These are phyloP conservation scores for Daktulosphaira vitifoliae DNA, from an alignment of 1,140 invertebrate genomes.

Conservation along the genomic window DNA sequence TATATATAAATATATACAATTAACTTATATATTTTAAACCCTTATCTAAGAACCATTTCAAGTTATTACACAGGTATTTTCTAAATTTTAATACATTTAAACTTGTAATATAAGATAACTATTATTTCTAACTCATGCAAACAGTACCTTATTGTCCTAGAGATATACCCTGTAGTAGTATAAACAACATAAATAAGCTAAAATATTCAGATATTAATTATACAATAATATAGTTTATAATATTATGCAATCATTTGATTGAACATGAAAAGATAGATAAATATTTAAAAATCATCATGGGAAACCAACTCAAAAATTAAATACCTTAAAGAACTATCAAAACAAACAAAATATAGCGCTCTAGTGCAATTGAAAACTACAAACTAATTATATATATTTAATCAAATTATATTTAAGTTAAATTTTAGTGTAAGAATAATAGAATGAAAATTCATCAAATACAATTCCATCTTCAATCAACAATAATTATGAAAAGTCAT, in stretches of 20 bases:
- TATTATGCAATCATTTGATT: conserved; percentile 25
- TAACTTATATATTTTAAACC: no score
- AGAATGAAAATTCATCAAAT: conserved; percentile 9
- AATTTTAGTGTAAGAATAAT: conserved; percentile 26
- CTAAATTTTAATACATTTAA: no score
- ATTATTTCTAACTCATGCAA: no score
- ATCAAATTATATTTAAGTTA: conserved; percentile 19
- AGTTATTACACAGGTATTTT: no score
- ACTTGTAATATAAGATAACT: no score
- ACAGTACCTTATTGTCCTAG: no score
- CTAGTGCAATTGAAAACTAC: conserved; percentile 34
- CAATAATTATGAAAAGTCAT: background rate
- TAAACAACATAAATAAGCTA: no score
- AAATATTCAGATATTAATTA: no score
- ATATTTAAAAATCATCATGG: conserved; percentile 14
- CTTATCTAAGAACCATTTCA: no score
- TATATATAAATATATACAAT: no score
- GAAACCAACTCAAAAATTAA: conserved; percentile 29
- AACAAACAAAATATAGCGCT: conserved; percentile 33
- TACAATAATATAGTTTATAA: conserved; percentile 1
- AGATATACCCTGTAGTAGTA: no score
- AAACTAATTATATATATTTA: conserved; percentile 34
- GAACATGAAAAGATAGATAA: conserved; percentile 10
- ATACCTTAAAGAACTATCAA: conserved; percentile 21
- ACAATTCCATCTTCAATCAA: conserved; percentile 1